phyloP scores from a whole-genome alignment of 2,888 invertebrate species.

The Hemistola chrysoprasaria region DNA sequence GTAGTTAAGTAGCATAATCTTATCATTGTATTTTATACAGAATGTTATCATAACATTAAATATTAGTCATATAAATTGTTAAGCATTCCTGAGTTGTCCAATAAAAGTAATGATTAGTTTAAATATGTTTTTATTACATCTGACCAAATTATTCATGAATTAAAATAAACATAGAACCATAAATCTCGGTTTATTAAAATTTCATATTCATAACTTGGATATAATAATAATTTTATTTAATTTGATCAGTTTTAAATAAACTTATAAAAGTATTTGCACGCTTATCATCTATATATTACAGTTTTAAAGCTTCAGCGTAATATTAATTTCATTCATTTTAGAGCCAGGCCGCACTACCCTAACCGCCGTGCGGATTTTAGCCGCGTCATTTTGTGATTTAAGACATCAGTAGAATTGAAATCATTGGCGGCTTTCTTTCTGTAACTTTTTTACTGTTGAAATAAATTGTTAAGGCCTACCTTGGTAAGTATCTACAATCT shows the following conservation, averaged over 20 bases:
- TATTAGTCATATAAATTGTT: constrained; percentile 6
- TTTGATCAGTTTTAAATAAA: constrained; percentile 80
- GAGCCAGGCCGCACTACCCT: too few relatives aligned
- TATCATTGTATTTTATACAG: constrained; percentile 11
- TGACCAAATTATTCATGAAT: constrained; percentile 45
- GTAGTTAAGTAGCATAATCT: neutral
- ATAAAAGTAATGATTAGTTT: constrained; percentile 33
- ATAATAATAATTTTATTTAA: constrained; percentile 68
- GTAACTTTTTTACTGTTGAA: too few relatives aligned
- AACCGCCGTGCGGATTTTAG: too few relatives aligned
- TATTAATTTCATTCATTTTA: constrained; percentile 66
- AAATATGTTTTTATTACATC: constrained; percentile 49
- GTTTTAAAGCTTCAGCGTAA: constrained; percentile 80
- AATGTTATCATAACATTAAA: constrained; percentile 1
- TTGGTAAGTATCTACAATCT: too few relatives aligned
- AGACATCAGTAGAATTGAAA: too few relatives aligned
- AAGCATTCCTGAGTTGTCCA: constrained; percentile 22
- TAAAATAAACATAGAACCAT: constrained; percentile 59
- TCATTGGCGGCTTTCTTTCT: too few relatives aligned
- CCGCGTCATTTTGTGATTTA: too few relatives aligned
- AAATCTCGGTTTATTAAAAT: constrained; percentile 73
- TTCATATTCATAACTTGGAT: constrained; percentile 76
- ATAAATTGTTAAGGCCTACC: too few relatives aligned
- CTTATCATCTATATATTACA: constrained; percentile 79
- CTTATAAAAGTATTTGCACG: constrained; percentile 76